These are phyloP conservation scores for Paracyclopina nana DNA, from an alignment of 1,140 invertebrate genomes.

Conservation along the genomic window DNA sequence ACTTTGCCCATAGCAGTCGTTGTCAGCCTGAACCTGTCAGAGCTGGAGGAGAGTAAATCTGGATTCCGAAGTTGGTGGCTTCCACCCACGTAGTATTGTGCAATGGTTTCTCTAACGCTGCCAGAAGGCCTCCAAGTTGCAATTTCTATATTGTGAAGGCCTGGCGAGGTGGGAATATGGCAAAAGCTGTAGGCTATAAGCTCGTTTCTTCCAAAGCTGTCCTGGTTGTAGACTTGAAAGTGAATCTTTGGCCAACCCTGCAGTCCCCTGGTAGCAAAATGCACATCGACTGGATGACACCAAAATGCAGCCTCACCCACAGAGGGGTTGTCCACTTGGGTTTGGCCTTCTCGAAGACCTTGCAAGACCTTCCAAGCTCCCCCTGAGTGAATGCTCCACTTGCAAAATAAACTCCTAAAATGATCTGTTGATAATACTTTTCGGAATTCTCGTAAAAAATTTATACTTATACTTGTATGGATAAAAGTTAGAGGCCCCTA, in stretches of 20 bases:
- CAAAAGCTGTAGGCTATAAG: constrained; percentile 62
- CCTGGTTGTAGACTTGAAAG: constrained; percentile 58
- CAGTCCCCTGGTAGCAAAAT: constrained; percentile 46
- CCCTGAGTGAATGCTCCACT: constrained; percentile 68
- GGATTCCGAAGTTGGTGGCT: constrained; percentile 43
- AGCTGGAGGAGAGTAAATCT: constrained; percentile 41
- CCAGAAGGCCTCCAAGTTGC: constrained; percentile 67
- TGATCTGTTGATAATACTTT: too few species aligned
- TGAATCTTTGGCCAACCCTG: constrained; percentile 67
- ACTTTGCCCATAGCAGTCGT: constrained; percentile 54
- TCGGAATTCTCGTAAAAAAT: too few species aligned
- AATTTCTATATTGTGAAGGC: constrained; percentile 50
- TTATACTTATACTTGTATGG: too few species aligned
- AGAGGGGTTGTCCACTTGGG: constrained; percentile 50
- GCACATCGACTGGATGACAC: constrained; percentile 62
- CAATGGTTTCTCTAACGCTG: constrained; percentile 37
- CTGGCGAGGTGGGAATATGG: constrained; percentile 56
- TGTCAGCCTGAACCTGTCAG: constrained; percentile 48
- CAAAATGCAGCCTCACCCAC: constrained; percentile 44
- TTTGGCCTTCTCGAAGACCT: constrained; percentile 54
- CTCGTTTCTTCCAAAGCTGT: constrained; percentile 49
- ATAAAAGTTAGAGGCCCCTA: constrained; percentile 48
- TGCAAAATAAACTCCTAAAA: constrained; percentile 68
- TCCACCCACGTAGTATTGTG: constrained; percentile 46
- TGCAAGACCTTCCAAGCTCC: constrained; percentile 21